These are phyloP conservation scores for Watsonalla binaria DNA, from an alignment of 2,888 invertebrate genomes.

Conservation along the genomic window DNA sequence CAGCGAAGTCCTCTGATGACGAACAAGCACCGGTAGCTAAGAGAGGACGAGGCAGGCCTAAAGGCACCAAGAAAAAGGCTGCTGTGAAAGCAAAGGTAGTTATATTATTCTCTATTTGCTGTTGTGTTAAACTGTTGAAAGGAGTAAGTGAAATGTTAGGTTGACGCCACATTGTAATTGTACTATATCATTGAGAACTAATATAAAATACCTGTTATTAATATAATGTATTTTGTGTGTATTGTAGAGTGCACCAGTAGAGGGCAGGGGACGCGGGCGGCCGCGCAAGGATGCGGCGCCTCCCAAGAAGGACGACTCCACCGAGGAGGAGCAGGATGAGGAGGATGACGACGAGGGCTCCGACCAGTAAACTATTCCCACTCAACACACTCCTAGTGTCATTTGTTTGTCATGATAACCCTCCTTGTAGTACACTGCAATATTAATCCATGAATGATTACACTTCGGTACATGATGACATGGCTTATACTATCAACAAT, in stretches of 20 bases:
- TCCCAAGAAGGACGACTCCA: constrained; percentile 71
- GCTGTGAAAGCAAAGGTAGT: constrained; percentile 69
- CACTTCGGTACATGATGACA: constrained; percentile 34
- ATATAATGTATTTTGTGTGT: constrained; percentile 2
- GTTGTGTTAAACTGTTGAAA: background rate
- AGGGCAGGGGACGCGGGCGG: constrained; percentile 67
- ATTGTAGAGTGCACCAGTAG: constrained; percentile 54
- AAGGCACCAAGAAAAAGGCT: constrained; percentile 76
- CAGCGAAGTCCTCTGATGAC: constrained; percentile 74
- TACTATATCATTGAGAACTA: background rate
- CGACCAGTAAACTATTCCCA: constrained; percentile 65
- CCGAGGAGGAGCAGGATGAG: constrained; percentile 73
- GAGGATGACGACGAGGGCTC: constrained; percentile 75
- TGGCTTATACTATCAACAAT: constrained; percentile 5
- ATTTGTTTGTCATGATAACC: constrained; percentile 71
- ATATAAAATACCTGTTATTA: background rate
- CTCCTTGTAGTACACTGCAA: constrained; percentile 28
- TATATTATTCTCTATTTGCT: background rate
- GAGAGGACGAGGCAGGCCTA: constrained; percentile 76
- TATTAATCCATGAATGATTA: constrained; percentile 24
- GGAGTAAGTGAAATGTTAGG: no score
- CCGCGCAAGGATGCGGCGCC: constrained; percentile 71
- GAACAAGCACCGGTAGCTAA: constrained; percentile 76
- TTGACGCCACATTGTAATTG: no score
- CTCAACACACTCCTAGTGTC: constrained; percentile 64